Conservation (phyloP, 2,113 vertebrate genomes). For the Antidorcas marsupialis region DNA sequence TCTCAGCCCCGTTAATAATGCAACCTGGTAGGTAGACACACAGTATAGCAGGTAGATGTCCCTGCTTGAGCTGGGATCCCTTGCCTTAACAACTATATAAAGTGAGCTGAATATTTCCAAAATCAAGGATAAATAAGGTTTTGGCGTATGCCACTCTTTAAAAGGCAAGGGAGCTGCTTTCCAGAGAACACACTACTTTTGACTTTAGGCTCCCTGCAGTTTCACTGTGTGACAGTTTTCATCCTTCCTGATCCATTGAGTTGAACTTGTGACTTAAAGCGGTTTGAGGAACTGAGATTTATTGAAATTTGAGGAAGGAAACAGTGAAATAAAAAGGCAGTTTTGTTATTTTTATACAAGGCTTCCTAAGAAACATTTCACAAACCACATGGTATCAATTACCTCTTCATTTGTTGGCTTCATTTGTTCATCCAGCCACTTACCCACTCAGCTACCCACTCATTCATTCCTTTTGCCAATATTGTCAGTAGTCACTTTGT, state of each 20-base stretch:
- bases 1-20: not conserved
- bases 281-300: slow-evolving; percentile 45
- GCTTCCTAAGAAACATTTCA: not conserved
- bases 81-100: not conserved
- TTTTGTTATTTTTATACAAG: slow-evolving; percentile 41
- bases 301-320: slow-evolving; percentile 44
- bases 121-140: not conserved
- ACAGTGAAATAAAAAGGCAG: slow-evolving; percentile 31
- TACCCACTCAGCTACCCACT: not conserved
- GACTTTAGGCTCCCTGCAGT: slow-evolving; percentile 62
- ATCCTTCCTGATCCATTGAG: slow-evolving; percentile 64
- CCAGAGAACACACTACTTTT: slow-evolving; percentile 66
- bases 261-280: slow-evolving; percentile 61
- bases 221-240: slow-evolving; percentile 70
- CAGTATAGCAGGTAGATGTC: not conserved
- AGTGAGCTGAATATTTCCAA: not conserved
- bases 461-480: not conserved
- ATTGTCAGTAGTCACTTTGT: not conserved
- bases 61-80: not conserved
- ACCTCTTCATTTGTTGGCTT: not conserved
- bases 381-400: not conserved
- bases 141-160: not conserved
- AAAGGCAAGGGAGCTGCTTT: not conserved
- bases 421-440: not conserved
- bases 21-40: not conserved